Conservation (phyloP, 2,888 invertebrate genomes). For the Flexamia atlantica region DNA sequence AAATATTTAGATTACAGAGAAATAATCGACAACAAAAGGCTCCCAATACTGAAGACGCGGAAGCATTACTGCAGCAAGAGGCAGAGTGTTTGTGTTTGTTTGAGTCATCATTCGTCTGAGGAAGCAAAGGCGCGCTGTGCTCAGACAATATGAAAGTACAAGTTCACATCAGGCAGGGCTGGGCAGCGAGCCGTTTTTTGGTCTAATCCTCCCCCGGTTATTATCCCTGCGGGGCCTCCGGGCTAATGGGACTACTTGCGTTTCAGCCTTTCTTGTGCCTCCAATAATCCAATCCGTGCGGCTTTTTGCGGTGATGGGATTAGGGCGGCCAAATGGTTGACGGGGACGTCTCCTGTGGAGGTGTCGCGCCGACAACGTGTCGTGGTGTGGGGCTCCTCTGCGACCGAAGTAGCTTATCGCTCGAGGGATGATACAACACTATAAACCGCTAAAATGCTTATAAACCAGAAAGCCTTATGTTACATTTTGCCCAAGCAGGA, state of each 20-base stretch:
- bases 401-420: constrained; percentile 8
- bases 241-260: constrained; percentile 59
- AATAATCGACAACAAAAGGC: not conserved
- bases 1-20: too few species aligned
- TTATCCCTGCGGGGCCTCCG: constrained; percentile 50
- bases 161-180: constrained; percentile 4
- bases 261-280: constrained; percentile 57
- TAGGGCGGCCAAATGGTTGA: constrained; percentile 54
- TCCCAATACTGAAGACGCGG: not conserved
- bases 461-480: too few species aligned
- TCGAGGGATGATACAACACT: not conserved
- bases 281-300: constrained; percentile 61
- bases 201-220: constrained; percentile 52
- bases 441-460: not conserved
- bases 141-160: constrained; percentile 31
- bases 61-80: not conserved
- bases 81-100: constrained; percentile 19
- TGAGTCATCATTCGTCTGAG: constrained; percentile 4
- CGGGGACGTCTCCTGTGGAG: constrained; percentile 26
- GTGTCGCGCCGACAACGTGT: not conserved
- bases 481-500: too few species aligned
- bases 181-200: constrained; percentile 34
- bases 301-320: constrained; percentile 57
- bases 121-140: constrained; percentile 28
- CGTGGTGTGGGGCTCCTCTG: not conserved